phyloP scores from a whole-genome alignment of 2,797 vertebrate genomes.

The Chromobotia macracanthus region DNA sequence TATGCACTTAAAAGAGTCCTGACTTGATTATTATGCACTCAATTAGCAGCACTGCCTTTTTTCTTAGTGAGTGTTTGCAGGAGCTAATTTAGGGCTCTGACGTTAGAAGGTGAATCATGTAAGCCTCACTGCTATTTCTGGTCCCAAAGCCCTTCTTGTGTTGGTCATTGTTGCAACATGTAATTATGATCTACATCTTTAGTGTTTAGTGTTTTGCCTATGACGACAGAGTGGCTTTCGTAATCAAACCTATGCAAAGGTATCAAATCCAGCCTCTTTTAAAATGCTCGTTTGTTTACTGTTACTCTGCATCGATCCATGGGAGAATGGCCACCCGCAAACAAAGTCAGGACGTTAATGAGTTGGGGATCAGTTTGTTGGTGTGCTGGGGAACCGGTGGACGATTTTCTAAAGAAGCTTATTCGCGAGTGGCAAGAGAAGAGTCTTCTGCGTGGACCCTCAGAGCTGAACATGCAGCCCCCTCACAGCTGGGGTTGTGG shows the following conservation, averaged over 20 bases:
- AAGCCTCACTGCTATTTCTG: slow-evolving; percentile 68
- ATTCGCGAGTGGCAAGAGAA: neutral
- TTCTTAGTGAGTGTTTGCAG: slow-evolving; percentile 52
- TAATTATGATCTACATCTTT: slow-evolving; percentile 46
- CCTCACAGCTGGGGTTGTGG: neutral
- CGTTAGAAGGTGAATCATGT: slow-evolving; percentile 59
- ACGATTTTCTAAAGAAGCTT: slow-evolving; percentile 7
- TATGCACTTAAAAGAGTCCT: slow-evolving; percentile 55
- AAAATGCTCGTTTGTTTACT: neutral
- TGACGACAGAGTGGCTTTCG: neutral
- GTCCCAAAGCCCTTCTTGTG: slow-evolving; percentile 50
- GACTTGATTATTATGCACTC: slow-evolving; percentile 62
- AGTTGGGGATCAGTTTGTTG: neutral
- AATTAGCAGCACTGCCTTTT: slow-evolving; percentile 50
- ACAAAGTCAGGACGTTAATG: neutral
- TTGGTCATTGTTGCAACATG: slow-evolving; percentile 43
- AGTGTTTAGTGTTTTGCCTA: neutral
- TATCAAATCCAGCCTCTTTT: neutral
- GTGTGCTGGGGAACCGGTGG: neutral
- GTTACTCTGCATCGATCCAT: neutral
- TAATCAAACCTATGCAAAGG: neutral
- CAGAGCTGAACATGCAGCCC: neutral
- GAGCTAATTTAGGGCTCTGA: slow-evolving; percentile 68
- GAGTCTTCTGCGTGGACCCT: neutral
- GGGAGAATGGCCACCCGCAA: slow-evolving; percentile 2